Conservation (phyloP, 2,888 invertebrate species). For the Leucoptera coffeella region DNA sequence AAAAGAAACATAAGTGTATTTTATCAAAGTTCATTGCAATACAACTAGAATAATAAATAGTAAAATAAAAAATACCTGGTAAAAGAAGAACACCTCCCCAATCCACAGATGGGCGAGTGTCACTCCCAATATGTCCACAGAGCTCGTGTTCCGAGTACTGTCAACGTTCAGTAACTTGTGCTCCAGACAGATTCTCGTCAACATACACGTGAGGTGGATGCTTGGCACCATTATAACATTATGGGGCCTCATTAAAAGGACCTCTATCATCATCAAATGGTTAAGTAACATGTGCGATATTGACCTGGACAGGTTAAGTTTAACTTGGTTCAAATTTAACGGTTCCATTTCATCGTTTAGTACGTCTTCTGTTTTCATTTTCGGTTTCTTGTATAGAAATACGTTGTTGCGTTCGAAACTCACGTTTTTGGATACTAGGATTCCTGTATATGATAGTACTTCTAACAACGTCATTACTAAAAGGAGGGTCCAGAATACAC, state of each 20-base stretch:
- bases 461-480: slow-evolving; percentile 26
- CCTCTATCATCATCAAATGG: slow-evolving; percentile 42
- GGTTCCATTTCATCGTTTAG: slow-evolving; percentile 23
- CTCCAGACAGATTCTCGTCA: slow-evolving; percentile 51
- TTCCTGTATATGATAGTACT: slow-evolving; percentile 22
- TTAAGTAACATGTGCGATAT: slow-evolving; percentile 33
- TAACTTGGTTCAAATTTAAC: slow-evolving; percentile 31
- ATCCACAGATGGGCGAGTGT: slow-evolving; percentile 58
- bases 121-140: slow-evolving; percentile 22
- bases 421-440: too few species aligned
- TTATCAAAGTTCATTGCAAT: too few species aligned
- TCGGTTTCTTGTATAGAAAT: slow-evolving; percentile 28
- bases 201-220: slow-evolving; percentile 43
- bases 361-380: slow-evolving; percentile 32
- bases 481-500: slow-evolving; percentile 26
- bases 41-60: too few species aligned
- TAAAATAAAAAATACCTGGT: too few species aligned
- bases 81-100: slow-evolving; percentile 76
- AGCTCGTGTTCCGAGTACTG: slow-evolving; percentile 26
- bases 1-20: too few species aligned
- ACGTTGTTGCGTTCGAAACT: slow-evolving; percentile 11
- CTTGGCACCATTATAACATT: slow-evolving; percentile 65
- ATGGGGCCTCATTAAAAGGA: slow-evolving; percentile 65
- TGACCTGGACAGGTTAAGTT: slow-evolving; percentile 25
- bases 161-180: slow-evolving; percentile 50